A percentile compares a stretch with the other conserved stretches of the same genome.
These are phyloP conservation scores for Crotophaga sulcirostris DNA, from an alignment of 2,113 vertebrate genomes.

Conservation along the genomic window DNA sequence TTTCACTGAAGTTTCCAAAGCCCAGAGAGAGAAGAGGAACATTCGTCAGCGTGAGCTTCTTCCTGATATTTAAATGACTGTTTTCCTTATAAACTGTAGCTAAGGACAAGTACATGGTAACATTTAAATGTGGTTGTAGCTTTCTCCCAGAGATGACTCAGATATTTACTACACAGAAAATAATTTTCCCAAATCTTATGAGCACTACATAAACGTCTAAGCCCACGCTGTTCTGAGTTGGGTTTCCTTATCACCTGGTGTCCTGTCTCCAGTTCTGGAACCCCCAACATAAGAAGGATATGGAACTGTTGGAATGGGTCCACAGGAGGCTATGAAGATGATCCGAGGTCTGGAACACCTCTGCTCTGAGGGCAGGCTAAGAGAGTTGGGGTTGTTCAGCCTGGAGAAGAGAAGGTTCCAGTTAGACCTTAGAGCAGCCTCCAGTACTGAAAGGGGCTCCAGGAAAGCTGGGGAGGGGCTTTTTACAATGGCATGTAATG, in stretches of 20 bases:
- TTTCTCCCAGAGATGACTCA: neutral
- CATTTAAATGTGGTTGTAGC: neutral
- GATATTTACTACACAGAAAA: neutral
- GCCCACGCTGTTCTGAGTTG: rapidly evolving
- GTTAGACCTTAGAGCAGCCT: no score
- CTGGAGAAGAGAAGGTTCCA: no score
- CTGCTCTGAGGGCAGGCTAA: no score
- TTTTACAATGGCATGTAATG: no score
- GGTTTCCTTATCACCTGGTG: neutral
- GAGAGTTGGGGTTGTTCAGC: no score
- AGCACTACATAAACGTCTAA: neutral
- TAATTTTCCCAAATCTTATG: neutral
- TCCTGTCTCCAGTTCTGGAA: no score
- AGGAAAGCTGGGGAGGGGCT: no score
- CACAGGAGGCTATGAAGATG: no score
- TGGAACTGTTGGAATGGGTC: no score
- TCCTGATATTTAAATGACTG: neutral
- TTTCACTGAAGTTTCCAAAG: neutral
- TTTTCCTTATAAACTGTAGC: neutral
- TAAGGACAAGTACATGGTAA: rapidly evolving
- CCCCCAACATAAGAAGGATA: no score
- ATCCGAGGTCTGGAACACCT: no score
- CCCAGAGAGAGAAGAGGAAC: neutral
- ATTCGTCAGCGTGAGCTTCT: rapidly evolving
- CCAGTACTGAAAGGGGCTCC: no score